These are phyloP conservation scores for Ginglymostoma cirratum DNA, from an alignment of 2,113 vertebrate genomes.

Conservation along the genomic window DNA sequence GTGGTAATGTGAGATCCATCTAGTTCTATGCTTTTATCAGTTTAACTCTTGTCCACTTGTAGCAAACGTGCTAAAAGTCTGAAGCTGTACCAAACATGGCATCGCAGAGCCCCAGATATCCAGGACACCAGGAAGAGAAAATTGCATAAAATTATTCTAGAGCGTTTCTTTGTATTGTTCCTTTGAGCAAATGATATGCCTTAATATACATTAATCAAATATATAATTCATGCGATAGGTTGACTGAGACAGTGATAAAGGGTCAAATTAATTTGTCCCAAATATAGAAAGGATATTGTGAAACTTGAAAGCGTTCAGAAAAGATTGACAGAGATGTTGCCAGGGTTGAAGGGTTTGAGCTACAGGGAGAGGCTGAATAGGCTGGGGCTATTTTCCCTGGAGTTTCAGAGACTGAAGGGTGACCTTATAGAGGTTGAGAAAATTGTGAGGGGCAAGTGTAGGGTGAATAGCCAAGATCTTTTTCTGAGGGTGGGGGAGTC, in stretches of 20 bases:
- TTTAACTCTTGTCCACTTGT: neutral
- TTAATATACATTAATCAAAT: neutral
- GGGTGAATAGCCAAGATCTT: no score
- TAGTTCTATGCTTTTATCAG: neutral
- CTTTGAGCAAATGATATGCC: neutral
- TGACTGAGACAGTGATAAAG: neutral
- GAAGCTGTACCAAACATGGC: neutral
- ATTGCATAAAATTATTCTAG: neutral
- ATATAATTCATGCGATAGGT: neutral
- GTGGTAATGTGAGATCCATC: neutral
- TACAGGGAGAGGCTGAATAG: no score
- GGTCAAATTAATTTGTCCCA: neutral
- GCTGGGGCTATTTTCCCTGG: no score
- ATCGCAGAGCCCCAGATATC: neutral
- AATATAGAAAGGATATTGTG: no score
- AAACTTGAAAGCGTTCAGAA: no score
- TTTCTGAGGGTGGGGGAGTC: no score
- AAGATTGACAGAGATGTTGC: no score
- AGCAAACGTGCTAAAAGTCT: neutral
- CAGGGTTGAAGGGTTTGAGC: no score
- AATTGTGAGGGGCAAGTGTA: no score
- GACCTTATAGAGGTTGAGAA: no score
- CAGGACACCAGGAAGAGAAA: neutral
- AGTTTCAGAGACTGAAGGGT: no score
- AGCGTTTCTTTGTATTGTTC: neutral